Percentiles rank a stretch among this genome's conserved stretches.
phyloP scores from a whole-genome alignment of 1,140 invertebrate genomes.

The Dreissena polymorpha region DNA sequence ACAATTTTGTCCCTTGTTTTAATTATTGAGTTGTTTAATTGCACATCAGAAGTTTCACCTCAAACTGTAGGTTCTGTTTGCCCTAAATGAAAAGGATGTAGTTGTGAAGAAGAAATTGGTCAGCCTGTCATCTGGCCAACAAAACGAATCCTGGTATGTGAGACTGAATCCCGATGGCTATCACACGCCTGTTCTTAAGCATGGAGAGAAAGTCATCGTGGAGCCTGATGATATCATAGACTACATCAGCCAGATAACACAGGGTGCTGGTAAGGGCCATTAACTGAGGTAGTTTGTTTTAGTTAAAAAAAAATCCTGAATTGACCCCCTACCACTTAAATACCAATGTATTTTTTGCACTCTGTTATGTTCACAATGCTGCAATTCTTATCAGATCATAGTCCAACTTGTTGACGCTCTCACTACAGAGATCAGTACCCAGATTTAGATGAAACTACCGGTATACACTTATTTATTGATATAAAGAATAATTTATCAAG shows the following conservation, averaged over 20 bases:
- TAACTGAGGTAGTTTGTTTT: neutral
- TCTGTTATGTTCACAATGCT: neutral
- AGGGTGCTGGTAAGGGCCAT: conserved; percentile 29
- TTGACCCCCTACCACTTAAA: neutral
- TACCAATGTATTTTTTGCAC: neutral
- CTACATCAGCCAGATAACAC: conserved; percentile 63
- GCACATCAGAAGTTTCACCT: no score
- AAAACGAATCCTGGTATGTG: conserved; percentile 76
- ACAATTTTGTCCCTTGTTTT: no score
- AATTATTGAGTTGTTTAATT: no score
- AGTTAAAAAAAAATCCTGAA: neutral
- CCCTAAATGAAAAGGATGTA: conserved; percentile 73
- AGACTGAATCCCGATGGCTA: conserved; percentile 72
- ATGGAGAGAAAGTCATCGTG: conserved; percentile 66
- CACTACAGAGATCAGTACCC: no score
- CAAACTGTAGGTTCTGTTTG: conserved; percentile 68
- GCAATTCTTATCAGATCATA: neutral
- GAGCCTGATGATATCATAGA: conserved; percentile 71
- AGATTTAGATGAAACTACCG: no score
- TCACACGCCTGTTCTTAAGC: conserved; percentile 71
- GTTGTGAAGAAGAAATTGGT: conserved; percentile 69
- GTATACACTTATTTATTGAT: no score
- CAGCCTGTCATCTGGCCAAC: conserved; percentile 73
- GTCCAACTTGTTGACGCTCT: no score
- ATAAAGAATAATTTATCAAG: no score